Percentiles rank a stretch among this genome's conserved stretches.
phyloP scores from a whole-genome alignment of 2,113 vertebrate species.

The Eurystomus gularis region DNA sequence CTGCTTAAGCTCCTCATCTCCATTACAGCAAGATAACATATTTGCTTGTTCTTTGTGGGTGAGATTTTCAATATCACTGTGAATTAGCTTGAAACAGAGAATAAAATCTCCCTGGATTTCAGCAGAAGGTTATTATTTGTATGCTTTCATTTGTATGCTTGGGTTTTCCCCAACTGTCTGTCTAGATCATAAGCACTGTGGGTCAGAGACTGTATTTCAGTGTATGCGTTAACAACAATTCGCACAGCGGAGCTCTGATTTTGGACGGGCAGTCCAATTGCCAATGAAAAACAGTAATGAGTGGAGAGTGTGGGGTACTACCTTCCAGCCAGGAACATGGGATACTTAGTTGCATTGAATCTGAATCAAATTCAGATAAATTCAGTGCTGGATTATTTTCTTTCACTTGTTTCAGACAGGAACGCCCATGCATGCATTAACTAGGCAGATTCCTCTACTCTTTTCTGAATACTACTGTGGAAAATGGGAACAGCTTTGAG shows the following conservation, averaged over 20 bases:
- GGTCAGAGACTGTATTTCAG: not conserved
- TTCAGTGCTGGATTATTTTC: conserved; percentile 4
- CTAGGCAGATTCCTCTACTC: not conserved
- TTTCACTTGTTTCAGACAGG: conserved; percentile 61
- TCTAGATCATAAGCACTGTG: not conserved
- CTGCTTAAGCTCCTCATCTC: not conserved
- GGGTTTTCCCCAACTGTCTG: not conserved
- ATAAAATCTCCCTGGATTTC: conserved; percentile 24
- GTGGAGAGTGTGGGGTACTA: not conserved
- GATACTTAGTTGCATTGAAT: not conserved
- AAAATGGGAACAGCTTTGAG: conserved; percentile 51
- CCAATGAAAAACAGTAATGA: conserved; percentile 1
- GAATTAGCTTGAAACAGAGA: conserved; percentile 36
- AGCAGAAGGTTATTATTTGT: conserved; percentile 33
- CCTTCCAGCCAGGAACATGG: not conserved
- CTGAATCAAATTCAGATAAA: not conserved
- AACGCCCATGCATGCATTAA: not conserved
- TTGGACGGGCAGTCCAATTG: not conserved
- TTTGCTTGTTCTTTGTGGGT: conserved; percentile 19
- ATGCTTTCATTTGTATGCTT: conserved; percentile 20
- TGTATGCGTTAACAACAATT: not conserved
- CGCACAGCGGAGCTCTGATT: not conserved
- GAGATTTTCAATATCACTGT: conserved; percentile 27
- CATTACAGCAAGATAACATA: not conserved
- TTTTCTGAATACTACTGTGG: conserved; percentile 18